A percentile compares a stretch with the other conserved stretches of the same genome.
Conservation (phyloP, 1,140 invertebrate species). For the Rhopalosiphum maidis region DNA sequence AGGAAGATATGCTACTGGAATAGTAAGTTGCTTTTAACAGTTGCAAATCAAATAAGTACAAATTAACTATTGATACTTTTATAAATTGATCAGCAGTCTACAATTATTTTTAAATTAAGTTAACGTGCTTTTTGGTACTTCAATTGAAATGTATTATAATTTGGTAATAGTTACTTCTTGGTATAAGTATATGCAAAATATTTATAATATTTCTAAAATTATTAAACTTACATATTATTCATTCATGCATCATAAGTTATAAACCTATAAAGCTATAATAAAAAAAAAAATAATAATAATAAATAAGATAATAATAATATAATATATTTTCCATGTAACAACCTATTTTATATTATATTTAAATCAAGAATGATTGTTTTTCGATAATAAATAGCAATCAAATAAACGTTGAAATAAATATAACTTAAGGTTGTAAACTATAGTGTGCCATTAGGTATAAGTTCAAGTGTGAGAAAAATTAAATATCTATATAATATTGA, state of each 20-base stretch:
- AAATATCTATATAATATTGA: too few species aligned
- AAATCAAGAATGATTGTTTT: neutral
- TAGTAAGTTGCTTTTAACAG: neutral
- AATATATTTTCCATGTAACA: too few species aligned
- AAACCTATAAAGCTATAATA: too few species aligned
- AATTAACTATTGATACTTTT: neutral
- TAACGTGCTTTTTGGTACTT: neutral
- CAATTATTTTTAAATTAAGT: neutral
- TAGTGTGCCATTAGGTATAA: neutral
- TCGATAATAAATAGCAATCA: neutral
- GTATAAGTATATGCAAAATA: neutral
- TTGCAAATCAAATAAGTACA: neutral
- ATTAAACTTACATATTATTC: neutral
- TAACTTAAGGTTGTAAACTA: neutral
- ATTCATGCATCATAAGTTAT: too few species aligned
- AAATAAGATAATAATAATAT: too few species aligned
- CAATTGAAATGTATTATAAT: neutral
- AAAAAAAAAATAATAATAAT: too few species aligned
- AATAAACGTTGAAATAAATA: neutral
- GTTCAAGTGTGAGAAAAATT: too few species aligned
- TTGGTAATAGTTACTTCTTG: neutral
- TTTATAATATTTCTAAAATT: neutral
- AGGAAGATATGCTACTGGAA: constrained; percentile 21
- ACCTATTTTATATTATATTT: neutral
- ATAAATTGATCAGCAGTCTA: neutral